Evolutionary conservation across 2,797 vertebrate species (phyloP).

Genomic region (Dromococcyx pavoninus): DNA sequence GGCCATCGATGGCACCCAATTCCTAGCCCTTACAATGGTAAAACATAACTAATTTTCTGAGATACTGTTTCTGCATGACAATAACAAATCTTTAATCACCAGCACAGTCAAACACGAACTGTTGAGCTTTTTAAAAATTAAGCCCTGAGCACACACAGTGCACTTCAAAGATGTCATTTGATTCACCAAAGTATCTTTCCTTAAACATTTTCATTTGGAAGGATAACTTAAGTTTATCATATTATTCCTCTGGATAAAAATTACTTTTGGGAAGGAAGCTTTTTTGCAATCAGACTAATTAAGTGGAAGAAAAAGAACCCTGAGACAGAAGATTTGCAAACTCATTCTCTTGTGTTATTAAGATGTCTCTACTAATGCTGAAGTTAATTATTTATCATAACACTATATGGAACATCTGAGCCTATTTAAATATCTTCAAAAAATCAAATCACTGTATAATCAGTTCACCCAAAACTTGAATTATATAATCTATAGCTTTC

Average conservation of each 20-base stretch:
- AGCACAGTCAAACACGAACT: background rate
- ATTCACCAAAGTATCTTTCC: background rate
- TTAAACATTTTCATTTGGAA: background rate
- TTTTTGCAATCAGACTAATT: background rate
- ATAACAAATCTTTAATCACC: background rate
- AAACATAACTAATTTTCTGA: background rate
- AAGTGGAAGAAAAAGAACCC: background rate
- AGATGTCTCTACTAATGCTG: background rate
- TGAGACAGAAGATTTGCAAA: background rate
- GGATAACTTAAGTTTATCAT: background rate
- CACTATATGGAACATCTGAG: background rate
- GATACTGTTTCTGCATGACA: background rate
- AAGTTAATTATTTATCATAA: background rate
- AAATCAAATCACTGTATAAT: background rate
- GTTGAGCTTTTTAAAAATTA: background rate
- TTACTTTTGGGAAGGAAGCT: background rate
- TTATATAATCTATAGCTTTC: background rate
- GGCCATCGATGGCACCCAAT: background rate
- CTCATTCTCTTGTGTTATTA: background rate
- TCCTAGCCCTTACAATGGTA: background rate
- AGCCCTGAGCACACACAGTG: background rate
- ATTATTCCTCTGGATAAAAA: background rate
- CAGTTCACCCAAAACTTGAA: background rate
- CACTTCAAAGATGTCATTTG: background rate
- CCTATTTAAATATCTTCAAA: background rate